A percentile compares a stretch with the other conserved stretches of the same genome.
Evolutionary conservation across 2,888 invertebrate genomes (phyloP).

Genomic region (Lepidonotus clava): DNA sequence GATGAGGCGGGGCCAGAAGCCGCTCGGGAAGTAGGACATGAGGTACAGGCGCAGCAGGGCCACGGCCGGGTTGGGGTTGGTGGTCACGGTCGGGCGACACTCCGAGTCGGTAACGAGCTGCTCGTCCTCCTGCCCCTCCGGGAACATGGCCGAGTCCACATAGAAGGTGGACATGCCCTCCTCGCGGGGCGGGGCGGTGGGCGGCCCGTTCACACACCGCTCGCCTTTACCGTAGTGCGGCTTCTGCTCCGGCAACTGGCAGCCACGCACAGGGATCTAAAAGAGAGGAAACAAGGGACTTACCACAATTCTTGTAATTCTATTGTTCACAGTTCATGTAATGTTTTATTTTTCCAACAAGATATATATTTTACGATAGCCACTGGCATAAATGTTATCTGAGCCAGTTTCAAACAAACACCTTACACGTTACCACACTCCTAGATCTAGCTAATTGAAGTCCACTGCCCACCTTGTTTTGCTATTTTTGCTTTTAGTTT

Average conservation of each 20-base stretch:
- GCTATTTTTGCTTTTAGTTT: too few species aligned
- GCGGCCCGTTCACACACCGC: neutral
- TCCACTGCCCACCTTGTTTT: too few species aligned
- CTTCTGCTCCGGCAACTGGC: neutral
- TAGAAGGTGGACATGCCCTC: constrained; percentile 58
- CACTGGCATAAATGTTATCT: too few species aligned
- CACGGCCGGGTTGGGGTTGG: constrained; percentile 62
- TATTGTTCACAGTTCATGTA: too few species aligned
- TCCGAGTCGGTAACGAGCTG: neutral
- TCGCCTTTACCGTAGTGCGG: constrained; percentile 40
- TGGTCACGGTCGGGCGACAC: constrained; percentile 31
- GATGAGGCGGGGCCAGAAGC: constrained; percentile 97
- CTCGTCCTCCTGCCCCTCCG: neutral
- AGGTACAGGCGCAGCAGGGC: constrained; percentile 79
- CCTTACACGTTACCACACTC: too few species aligned
- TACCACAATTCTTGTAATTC: neutral
- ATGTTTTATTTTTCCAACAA: too few species aligned
- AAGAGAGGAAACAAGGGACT: neutral
- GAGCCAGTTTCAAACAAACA: too few species aligned
- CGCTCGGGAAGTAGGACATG: constrained; percentile 98
- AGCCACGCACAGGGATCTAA: constrained; percentile 58
- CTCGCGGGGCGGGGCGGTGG: constrained; percentile 6
- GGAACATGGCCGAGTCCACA: constrained; percentile 4
- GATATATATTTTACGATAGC: too few species aligned
- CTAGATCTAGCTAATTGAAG: too few species aligned